phyloP scores from a whole-genome alignment of 2,113 vertebrate species.

The Hipposideros armiger region DNA sequence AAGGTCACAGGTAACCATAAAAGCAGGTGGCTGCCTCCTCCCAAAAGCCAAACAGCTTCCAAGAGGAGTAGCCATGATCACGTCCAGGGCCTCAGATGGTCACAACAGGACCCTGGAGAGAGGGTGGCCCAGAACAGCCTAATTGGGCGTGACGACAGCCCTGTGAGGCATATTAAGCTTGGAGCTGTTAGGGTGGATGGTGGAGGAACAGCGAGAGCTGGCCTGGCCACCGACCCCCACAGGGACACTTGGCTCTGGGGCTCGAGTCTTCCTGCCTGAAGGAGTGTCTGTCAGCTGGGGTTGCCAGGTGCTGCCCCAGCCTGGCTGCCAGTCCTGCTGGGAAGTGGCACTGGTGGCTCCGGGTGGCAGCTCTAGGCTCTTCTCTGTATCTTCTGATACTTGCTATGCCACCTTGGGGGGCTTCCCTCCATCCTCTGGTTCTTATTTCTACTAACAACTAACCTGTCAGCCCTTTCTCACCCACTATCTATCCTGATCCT shows the following conservation, averaged over 20 bases:
- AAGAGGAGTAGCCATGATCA: conserved; percentile 11
- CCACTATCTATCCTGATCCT: background rate
- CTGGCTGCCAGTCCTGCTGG: background rate
- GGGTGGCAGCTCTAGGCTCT: background rate
- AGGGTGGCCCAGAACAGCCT: conserved; percentile 46
- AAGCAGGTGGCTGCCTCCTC: background rate
- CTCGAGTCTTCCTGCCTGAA: conserved; percentile 13
- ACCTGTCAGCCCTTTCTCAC: background rate
- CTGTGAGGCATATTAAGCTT: conserved; percentile 61
- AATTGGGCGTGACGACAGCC: conserved; percentile 73
- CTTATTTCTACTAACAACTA: background rate
- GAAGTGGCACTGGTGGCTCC: background rate
- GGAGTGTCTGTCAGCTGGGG: conserved; percentile 60
- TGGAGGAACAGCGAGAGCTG: conserved; percentile 65
- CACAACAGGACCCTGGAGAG: conserved; percentile 63
- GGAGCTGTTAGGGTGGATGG: conserved; percentile 62
- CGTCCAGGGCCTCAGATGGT: conserved; percentile 45
- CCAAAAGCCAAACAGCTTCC: conserved; percentile 28
- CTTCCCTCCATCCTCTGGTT: background rate
- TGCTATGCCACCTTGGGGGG: background rate
- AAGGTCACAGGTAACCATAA: background rate
- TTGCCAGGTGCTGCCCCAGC: conserved; percentile 57
- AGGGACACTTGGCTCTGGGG: conserved; percentile 70
- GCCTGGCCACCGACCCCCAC: conserved; percentile 51
- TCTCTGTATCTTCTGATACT: background rate